phyloP scores from a whole-genome alignment of 2,113 vertebrate genomes.

The Aix galericulata region DNA sequence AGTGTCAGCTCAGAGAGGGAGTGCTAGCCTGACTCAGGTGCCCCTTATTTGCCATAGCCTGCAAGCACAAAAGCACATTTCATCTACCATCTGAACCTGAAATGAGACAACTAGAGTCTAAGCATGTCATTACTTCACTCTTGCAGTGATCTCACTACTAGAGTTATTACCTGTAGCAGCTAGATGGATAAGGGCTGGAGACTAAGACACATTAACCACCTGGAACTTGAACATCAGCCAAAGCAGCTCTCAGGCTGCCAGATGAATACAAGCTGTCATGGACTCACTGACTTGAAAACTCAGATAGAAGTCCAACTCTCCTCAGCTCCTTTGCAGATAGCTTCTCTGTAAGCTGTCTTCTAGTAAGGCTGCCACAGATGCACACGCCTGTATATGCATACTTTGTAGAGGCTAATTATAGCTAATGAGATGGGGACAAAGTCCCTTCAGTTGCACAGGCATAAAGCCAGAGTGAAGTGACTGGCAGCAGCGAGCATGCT shows the following conservation, averaged over 20 bases:
- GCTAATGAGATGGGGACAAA: background rate
- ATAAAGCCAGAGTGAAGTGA: background rate
- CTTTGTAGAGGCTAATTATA: background rate
- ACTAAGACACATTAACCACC: background rate
- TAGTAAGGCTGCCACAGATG: background rate
- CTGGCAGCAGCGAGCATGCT: accelerated
- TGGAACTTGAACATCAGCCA: background rate
- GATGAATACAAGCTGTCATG: background rate
- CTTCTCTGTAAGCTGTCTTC: background rate
- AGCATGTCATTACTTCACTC: background rate
- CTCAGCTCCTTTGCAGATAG: background rate
- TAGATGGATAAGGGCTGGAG: background rate
- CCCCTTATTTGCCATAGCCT: accelerated
- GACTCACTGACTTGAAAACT: background rate
- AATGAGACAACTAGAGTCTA: accelerated
- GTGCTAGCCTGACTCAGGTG: background rate
- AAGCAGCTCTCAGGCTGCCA: background rate
- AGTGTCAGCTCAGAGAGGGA: background rate
- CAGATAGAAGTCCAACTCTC: background rate
- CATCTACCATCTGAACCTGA: background rate
- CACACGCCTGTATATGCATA: accelerated
- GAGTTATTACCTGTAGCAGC: background rate
- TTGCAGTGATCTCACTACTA: background rate
- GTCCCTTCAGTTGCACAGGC: background rate
- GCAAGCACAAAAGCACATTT: accelerated